Evolutionary conservation across 1,140 invertebrate genomes (phyloP).

Genomic region (Gerris buenoi): DNA sequence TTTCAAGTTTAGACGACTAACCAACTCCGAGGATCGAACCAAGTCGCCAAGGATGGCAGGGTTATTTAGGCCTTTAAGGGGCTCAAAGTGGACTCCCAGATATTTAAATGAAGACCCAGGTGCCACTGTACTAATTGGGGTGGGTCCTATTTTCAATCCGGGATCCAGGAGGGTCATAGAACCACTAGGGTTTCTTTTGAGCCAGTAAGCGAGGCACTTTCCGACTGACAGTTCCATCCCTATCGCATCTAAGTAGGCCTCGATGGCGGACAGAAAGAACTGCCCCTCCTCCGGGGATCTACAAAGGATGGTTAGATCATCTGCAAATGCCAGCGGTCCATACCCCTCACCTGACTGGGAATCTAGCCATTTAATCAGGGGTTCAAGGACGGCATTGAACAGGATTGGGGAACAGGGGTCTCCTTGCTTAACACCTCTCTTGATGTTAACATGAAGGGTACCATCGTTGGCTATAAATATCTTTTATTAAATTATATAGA

Average conservation of each 20-base stretch:
- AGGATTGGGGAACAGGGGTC: neutral
- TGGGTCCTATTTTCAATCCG: neutral
- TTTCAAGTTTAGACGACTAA: neutral
- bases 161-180: neutral
- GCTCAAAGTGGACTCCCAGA: neutral
- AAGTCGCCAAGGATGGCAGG: neutral
- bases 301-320: neutral
- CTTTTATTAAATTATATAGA: no score
- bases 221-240: neutral
- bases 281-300: neutral
- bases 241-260: neutral
- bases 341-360: neutral
- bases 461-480: conserved; percentile 4
- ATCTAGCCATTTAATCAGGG: neutral
- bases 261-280: neutral
- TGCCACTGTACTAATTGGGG: neutral
- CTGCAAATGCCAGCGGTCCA: neutral
- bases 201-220: neutral
- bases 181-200: neutral
- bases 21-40: neutral
- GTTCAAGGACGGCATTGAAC: neutral
- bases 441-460: neutral
- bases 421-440: neutral
- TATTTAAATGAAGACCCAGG: neutral
- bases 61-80: neutral